Evolutionary conservation across 1,140 invertebrate genomes (phyloP), one percentile per base, ranked within the genome.

Genomic region (Cotesia glomerata): DNA sequence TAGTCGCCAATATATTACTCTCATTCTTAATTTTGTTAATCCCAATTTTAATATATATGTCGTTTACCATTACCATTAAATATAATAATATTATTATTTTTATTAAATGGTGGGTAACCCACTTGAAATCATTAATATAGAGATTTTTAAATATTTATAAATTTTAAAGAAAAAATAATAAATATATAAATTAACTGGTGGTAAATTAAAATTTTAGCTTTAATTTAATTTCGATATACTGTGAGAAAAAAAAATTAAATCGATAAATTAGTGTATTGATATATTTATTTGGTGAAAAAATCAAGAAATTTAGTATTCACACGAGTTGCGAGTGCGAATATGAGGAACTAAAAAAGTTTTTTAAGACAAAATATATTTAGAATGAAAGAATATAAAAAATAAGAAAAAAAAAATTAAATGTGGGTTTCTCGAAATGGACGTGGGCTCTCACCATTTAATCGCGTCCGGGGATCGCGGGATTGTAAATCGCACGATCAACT

Each of bases 401-500:
- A 26, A 26, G 11, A n/a, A 13, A 13, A 56, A 56, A 56, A 16
- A 56, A 64, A 5, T 11, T 16, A 49, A 18, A 67, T 54, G 51
- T 67, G 51, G 49, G 32, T 67, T 67, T 67, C 49, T 52, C 51
- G 26, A 67, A 67, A 67, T 64, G 62, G 62, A 64, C 62, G 62
- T 45, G n/a, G 62, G 62, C 62, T 64, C 65, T 67, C 65, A 67
- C 49, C 49, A 67, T 72, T 72, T 77, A 77, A 79, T 79, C 76
- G 77, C 73, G 65, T 75, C 62, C 56, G 52, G 68, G 51, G 73
- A 76, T 75, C 74, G 72, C 73, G 66, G 74, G 73, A 78, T 76
- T 75, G 71, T 79, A 76, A 79, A 78, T 75, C 75, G 75, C 74
- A 52, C 14, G 73, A 75, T 73, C 72, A 75, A 70, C 67, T 13